Conservation (phyloP, 2,888 invertebrate genomes). For the Lagria hirta region DNA sequence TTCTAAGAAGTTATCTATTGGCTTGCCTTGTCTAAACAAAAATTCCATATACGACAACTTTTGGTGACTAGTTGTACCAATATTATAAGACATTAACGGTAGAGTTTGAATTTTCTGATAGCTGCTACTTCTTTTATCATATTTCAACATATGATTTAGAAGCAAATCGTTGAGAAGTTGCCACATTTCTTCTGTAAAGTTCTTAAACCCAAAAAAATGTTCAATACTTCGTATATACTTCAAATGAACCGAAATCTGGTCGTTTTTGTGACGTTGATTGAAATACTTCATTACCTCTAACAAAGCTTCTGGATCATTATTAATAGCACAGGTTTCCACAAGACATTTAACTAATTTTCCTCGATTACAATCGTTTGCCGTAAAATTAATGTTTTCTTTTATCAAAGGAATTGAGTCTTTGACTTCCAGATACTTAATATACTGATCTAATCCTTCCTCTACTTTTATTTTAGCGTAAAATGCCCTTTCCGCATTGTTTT, state of each 20-base stretch:
- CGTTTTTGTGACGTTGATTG: slow-evolving; percentile 32
- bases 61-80: slow-evolving; percentile 5
- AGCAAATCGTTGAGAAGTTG: slow-evolving; percentile 2
- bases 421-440: slow-evolving; percentile 27
- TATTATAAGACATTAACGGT: neutral
- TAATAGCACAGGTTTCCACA: slow-evolving; percentile 26
- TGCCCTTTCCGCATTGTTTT: slow-evolving; percentile 1
- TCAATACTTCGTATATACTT: slow-evolving; percentile 5
- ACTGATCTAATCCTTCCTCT: slow-evolving; percentile 18
- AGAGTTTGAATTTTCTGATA: slow-evolving; percentile 5
- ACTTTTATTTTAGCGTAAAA: slow-evolving; percentile 4
- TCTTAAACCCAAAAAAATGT: slow-evolving; percentile 2
- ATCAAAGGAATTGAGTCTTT: slow-evolving; percentile 29
- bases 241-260: slow-evolving; percentile 22
- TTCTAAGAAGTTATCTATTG: slow-evolving; percentile 2
- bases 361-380: slow-evolving; percentile 27
- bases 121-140: neutral
- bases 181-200: slow-evolving; percentile 15
- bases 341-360: slow-evolving; percentile 23
- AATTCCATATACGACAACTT: slow-evolving; percentile 9
- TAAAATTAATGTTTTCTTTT: slow-evolving; percentile 36
- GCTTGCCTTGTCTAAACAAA: slow-evolving; percentile 3
- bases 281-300: slow-evolving; percentile 34
- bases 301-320: slow-evolving; percentile 31
- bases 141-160: slow-evolving; percentile 3